Evolutionary conservation across 1,140 invertebrate species (phyloP).

Genomic region (Halesus radiatus): DNA sequence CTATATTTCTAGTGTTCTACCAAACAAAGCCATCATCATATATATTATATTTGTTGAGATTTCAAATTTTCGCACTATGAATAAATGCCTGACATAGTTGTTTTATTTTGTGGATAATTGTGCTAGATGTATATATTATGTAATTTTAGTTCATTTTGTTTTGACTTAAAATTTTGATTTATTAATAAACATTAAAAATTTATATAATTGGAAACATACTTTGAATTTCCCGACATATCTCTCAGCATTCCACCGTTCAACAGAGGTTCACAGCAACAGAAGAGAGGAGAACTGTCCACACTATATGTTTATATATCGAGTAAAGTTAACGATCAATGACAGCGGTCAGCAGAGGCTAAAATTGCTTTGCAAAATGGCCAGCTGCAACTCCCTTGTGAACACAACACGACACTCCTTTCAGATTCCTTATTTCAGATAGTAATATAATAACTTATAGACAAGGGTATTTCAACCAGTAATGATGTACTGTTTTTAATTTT

Average conservation of each 20-base stretch:
- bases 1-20: constrained; percentile 55
- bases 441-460: too few relatives aligned
- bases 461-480: too few relatives aligned
- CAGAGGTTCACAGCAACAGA: neutral
- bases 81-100: constrained; percentile 57
- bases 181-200: constrained; percentile 59
- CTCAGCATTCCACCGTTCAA: neutral
- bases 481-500: too few relatives aligned
- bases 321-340: too few relatives aligned
- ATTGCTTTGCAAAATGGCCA: too few relatives aligned
- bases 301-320: too few relatives aligned
- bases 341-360: too few relatives aligned
- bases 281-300: neutral
- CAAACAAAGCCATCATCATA: constrained; percentile 46
- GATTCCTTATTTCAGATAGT: too few relatives aligned
- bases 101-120: constrained; percentile 59
- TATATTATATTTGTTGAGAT: constrained; percentile 53
- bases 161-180: constrained; percentile 57
- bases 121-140: constrained; percentile 59
- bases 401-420: too few relatives aligned
- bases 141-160: constrained; percentile 58
- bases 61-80: constrained; percentile 56
- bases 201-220: constrained; percentile 52
- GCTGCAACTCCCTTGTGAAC: too few relatives aligned
- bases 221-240: constrained; percentile 21